A percentile compares a stretch with the other conserved stretches of the same genome.
Evolutionary conservation across 1,140 invertebrate species (phyloP).

Genomic region (Drosophila teissieri): DNA sequence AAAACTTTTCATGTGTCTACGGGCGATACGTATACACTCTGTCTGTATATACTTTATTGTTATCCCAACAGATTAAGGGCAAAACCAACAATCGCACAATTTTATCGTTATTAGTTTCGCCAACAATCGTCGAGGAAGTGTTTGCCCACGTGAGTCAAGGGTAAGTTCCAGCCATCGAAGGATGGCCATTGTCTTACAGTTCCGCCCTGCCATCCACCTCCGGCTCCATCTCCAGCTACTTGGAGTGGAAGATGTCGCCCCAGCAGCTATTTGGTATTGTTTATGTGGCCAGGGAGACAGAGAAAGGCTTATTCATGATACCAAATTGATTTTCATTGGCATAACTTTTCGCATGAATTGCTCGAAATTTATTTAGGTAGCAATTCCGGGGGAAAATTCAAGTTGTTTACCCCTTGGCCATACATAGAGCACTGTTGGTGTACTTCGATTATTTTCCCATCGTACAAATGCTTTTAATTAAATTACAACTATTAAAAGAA

Average conservation of each 20-base stretch:
- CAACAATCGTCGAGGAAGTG: constrained; percentile 80
- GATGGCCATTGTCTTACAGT: constrained; percentile 62
- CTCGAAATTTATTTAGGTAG: constrained; percentile 60
- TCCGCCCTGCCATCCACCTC: neutral
- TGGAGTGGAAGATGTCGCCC: constrained; percentile 34
- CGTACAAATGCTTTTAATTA: constrained; percentile 45
- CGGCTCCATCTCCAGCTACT: neutral
- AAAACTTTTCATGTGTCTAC: constrained; percentile 78
- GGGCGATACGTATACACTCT: constrained; percentile 47
- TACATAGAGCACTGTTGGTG: constrained; percentile 4
- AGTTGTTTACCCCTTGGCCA: constrained; percentile 43
- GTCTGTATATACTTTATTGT: constrained; percentile 66
- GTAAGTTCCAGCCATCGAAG: constrained; percentile 62
- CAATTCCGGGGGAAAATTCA: constrained; percentile 26
- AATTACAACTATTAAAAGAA: constrained; percentile 43
- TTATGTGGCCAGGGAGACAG: constrained; percentile 38
- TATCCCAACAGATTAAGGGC: constrained; percentile 83
- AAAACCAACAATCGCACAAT: constrained; percentile 84
- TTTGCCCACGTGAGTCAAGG: constrained; percentile 68
- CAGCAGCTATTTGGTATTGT: constrained; percentile 33
- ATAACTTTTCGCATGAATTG: constrained; percentile 66
- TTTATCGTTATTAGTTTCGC: constrained; percentile 84
- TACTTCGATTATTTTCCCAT: constrained; percentile 34
- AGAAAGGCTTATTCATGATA: constrained; percentile 46
- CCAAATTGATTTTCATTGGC: constrained; percentile 61